Evolutionary conservation across 2,113 vertebrate genomes (phyloP), one percentile per base, ranked within the genome.

Genomic region (Tetraodon nigroviridis): DNA sequence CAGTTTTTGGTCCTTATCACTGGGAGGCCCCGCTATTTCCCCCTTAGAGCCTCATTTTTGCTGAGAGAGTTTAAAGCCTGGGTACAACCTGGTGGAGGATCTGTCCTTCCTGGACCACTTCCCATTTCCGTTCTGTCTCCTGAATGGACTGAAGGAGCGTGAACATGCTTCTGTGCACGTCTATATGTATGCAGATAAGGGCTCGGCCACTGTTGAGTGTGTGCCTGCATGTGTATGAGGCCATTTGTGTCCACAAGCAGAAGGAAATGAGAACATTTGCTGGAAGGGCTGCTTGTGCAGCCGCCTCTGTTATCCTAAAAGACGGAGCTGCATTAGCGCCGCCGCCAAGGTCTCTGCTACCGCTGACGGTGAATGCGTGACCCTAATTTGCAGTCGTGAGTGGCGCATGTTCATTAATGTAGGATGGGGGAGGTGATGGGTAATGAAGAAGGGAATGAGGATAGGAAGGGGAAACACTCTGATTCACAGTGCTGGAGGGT

Each of bases 341-440:
- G 3, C n/a, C 6, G n/a, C 44, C n/a, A 5, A 37, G 44, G 7
- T n/a, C n/a, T n/a, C 44, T 16, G 44, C n/a, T n/a, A 3, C 14
- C 6, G 44, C 8, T 17, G 15, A 51, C 2, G 37, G 68, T 71
- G 74, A 75, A 80, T 73, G 61, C 61, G 53, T 81, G 75, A 83
- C 75, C 69, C 67, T 82, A 78, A 86, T 88, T 81, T 86, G 63
- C 79, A 37, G 45, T 15, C 27, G 29, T 5, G 58, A 61, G 58
- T 58, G 1, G 37, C 29, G 69, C 54, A 60, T 69, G 54, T 73
- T 78, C 64, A 64, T 78, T 80, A 67, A 76, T 55, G 73, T 56
- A 46, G 64, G 51, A 53, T 42, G 51, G 59, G 68, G 74, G 65
- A 65, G 66, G 69, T 63, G 62, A 41, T 54, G 22, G 29, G 60